Base-by-base conservation (phyloP, 2,888 invertebrate genomes). In the Pandemis heparana region DNA sequence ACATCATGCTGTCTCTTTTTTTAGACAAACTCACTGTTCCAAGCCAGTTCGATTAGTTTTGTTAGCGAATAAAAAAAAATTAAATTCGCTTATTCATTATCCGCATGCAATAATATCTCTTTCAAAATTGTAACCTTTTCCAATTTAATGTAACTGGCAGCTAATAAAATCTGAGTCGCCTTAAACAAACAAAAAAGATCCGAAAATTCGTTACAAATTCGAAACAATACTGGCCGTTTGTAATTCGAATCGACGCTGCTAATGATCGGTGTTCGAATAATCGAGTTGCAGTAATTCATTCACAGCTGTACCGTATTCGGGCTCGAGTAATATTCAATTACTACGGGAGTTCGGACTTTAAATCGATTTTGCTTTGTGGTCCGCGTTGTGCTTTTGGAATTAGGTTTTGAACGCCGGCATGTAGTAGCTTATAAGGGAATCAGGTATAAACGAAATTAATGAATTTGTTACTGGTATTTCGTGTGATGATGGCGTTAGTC, bases 181-280 rank as follows among this genome's bases (percentile, higher is more conserved):
- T 59, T 23, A 32, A 71, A 48, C 9, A 0, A 70, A 65, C 38
- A 65, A 38, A 56, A 38, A 59, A 65, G 23, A 32, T 32, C 8
- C 18, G 39, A 66, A 61, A 66, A 66, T 16, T 51, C 23, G 66
- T 71, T 71, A 32, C 65, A 61, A 51, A 71, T 71, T 66, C 53
- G 61, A 71, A 71, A 66, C 71, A 66, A 61, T 71, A 53, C 51
- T 41, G 66, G 41, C 61, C 59, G n/a, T 38, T 66, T 23, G 67
- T 72, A 67, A 72, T 72, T 72, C 56, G 62, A 67, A 72, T 67
- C 53, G 67, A 72, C 67, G 53, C 62, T 72, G 62, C 46, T 67
- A 72, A 72, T 72, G 72, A 72, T 72, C 67, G 67, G 60, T 39
- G 67, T 65, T 69, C 64, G 68, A 68, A 64, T 62, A 70, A 70